Base-by-base conservation (phyloP, 2,888 invertebrate species). In the Phyto melanocephala region DNA sequence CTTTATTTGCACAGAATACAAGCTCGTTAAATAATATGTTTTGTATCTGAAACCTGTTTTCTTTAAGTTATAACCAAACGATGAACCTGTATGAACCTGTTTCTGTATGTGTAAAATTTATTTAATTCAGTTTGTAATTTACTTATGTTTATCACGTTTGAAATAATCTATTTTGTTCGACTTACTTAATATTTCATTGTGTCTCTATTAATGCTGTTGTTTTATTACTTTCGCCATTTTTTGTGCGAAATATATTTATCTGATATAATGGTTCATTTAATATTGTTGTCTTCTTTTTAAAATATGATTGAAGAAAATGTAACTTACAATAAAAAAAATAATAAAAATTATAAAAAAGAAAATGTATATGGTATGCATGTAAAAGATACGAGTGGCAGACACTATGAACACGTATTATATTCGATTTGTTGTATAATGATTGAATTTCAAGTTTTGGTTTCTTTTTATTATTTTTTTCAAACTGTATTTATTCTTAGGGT, bases 321-420 rank as follows among this genome's bases (percentile, higher is more conserved):
- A 35, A 1, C 15, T 33, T 10, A 15, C 24, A 22, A 10, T 10
- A 22, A 15, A 24, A 13, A 28, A 10, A 8, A 22, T 40, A 15
- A n/a, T n/a, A 15, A 62, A 33, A 40, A 0, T 45, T n/a, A n/a
- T 60, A 22, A 15, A 45, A n/a, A 40, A n/a, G 5, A 40, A 5
- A 2, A 37, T 63, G 28, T 54, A 1, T 68, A 0, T 54, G 42
- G 6, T 22, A 13, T 40, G 24, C 40, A 13, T 40, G 40, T 28
- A 5, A 28, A 28, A 28, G 28, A 6, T 5, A 28, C 3, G 6
- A 28, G 28, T 5, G 6, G 28, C 28, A 42, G 28, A 24, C 40
- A 24, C 37, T 42, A 42, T 50, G 56, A 77, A 68, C 81, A 81
- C 81, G 81, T 81, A 78, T 78, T 78, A 74, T 81, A 81, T 81